A percentile compares a stretch with the other conserved stretches of the same genome.
Conservation (phyloP, 37 sponge, comb jelly and placozoan genomes). For the Amphimedon queenslandica region DNA sequence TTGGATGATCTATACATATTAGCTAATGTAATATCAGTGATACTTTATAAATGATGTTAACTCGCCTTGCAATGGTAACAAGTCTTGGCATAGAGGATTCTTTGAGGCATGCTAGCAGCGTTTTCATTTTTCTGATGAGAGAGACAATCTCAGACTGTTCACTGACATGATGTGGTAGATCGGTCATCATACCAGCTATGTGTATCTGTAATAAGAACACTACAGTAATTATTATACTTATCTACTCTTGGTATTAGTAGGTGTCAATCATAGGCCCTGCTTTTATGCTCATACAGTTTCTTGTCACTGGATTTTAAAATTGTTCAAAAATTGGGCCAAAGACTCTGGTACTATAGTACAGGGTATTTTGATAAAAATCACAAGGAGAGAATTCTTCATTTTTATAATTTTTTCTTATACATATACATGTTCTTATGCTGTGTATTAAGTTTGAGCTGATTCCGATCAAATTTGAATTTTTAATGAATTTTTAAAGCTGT, state of each 20-base stretch:
- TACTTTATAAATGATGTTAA: background rate
- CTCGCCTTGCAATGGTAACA: constrained; percentile 66
- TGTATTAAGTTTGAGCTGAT: too few species aligned
- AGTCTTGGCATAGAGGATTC: constrained; percentile 21
- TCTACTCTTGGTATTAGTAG: too few species aligned
- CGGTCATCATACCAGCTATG: constrained; percentile 63
- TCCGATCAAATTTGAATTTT: too few species aligned
- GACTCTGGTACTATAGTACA: too few species aligned
- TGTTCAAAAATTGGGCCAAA: too few species aligned
- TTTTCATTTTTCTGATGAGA: constrained; percentile 6
- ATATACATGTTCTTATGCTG: too few species aligned
- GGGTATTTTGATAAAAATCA: background rate
- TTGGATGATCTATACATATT: constrained; percentile 67
- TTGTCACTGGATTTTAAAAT: background rate
- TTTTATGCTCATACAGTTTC: background rate
- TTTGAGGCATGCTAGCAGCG: constrained; percentile 2
- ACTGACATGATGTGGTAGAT: constrained; percentile 73
- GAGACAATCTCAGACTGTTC: constrained; percentile 26
- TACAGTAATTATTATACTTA: background rate
- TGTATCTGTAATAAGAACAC: constrained; percentile 35
- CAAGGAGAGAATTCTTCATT: background rate
- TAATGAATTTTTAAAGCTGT: too few species aligned
- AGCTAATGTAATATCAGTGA: background rate
- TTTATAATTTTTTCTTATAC: too few species aligned
- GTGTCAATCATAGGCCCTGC: too few species aligned